Base-by-base conservation (phyloP, 2,888 invertebrate genomes). In the Apoda limacodes region DNA sequence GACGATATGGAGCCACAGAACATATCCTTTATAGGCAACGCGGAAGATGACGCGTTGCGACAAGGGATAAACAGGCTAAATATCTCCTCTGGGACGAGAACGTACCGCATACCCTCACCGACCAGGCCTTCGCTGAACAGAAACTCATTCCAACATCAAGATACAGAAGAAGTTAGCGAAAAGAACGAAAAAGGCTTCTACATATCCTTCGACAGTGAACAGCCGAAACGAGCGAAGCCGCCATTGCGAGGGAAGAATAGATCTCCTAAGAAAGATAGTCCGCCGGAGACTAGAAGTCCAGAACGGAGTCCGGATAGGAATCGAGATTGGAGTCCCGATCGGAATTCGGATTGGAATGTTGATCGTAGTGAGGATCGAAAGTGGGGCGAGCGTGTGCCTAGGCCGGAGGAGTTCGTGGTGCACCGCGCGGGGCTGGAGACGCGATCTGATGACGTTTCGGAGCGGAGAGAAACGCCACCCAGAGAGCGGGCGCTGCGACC, bases 1-100 rank as follows among this genome's bases (percentile, higher is more conserved):
- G 93, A 92, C 58, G 93, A 93, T 57, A 94, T 95, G 93, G 93
- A 93, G 51, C 94, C 95, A 0, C 95, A 95, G 63, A 93, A 91
- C 74, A 94, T 95, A 53, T 94, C 93, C 32, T 95, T 95, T 58
- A 93, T 94, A 46, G 93, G 93, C 55, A 88, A 85, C 63, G 84
- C 85, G 13, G 76, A 78, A 17, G 64, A 83, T 49, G 84, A 83
- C 50, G 81, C 82, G 3, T 52, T 85, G 9, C 75, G 85, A 23
- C 85, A 85, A 54, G 88, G 89, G 50, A 86, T 92, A 51, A 85
- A 88, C 52, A 85, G 89, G 49, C 78, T 93, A 44, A 89, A 93
- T 65, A 94, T 94, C 45, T 90, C 92, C 7, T 93, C 93, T 17
- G 94, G 94, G 32, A 92, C 88, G 58, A 81, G 92, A 37, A 95